These are phyloP conservation scores for Cyclopterus lumpus DNA, from an alignment of 2,797 vertebrate genomes.

Conservation along the genomic window DNA sequence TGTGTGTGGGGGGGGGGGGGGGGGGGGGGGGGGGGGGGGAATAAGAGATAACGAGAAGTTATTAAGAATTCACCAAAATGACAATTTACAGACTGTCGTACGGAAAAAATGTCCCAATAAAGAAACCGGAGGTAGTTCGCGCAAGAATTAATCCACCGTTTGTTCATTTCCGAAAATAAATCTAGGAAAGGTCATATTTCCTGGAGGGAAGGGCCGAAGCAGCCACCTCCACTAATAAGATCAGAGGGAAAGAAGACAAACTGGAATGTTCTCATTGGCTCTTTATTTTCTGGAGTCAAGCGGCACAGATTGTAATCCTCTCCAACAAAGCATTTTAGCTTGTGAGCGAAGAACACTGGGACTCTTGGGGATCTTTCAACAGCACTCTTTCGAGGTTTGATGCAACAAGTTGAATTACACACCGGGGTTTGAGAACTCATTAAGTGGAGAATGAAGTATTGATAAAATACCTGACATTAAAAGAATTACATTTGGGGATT, in stretches of 20 bases:
- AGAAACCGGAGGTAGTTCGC: slow-evolving; percentile 29
- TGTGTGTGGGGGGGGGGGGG: slow-evolving; percentile 4
- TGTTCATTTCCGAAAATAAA: slow-evolving; percentile 60
- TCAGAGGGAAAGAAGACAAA: slow-evolving; percentile 48
- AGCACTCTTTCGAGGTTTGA: slow-evolving; percentile 14
- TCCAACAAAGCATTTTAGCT: slow-evolving; percentile 36
- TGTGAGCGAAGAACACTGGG: slow-evolving; percentile 17
- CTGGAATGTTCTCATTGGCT: slow-evolving; percentile 48
- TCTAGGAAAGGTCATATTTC: slow-evolving; percentile 58
- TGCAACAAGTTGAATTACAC: slow-evolving; percentile 19
- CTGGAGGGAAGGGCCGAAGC: slow-evolving; percentile 35
- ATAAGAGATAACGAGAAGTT: slow-evolving; percentile 4
- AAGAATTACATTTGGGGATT: not conserved
- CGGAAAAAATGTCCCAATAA: not conserved
- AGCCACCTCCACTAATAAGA: slow-evolving; percentile 51
- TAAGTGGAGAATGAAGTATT: slow-evolving; percentile 14
- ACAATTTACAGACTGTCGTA: not conserved
- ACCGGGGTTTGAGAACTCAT: slow-evolving; percentile 1
- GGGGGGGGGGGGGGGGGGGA: not conserved
- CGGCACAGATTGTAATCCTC: slow-evolving; percentile 27
- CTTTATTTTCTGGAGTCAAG: slow-evolving; percentile 40
- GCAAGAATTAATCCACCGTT: slow-evolving; percentile 35
- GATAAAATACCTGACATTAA: slow-evolving; percentile 17
- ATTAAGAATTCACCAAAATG: slow-evolving; percentile 21
- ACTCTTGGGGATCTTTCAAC: slow-evolving; percentile 5